phyloP scores from a whole-genome alignment of 2,888 invertebrate species.

The Drosophila testacea region DNA sequence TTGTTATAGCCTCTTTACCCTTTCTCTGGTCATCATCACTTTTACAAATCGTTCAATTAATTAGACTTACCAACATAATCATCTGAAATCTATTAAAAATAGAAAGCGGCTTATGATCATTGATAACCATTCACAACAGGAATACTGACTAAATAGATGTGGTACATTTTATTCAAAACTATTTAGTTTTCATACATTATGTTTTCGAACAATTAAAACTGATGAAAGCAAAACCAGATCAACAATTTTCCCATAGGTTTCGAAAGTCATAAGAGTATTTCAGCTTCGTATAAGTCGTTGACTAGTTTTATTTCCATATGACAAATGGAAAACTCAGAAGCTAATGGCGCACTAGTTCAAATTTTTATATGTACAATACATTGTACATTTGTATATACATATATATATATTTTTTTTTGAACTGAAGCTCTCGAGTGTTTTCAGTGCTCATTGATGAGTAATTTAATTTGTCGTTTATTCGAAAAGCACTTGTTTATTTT shows the following conservation, averaged over 20 bases:
- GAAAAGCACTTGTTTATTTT: slow-evolving; percentile 78
- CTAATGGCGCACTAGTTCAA: slow-evolving; percentile 27
- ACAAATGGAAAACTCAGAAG: slow-evolving; percentile 14
- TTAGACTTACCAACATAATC: too few species aligned
- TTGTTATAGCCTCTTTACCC: slow-evolving; percentile 26
- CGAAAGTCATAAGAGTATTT: slow-evolving; percentile 3
- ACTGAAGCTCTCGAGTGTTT: slow-evolving; percentile 32
- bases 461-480: slow-evolving; percentile 81
- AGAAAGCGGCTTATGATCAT: too few species aligned
- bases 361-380: background rate
- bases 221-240: background rate
- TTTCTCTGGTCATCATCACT: background rate
- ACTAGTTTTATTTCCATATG: background rate
- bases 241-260: background rate
- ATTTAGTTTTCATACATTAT: background rate
- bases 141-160: too few species aligned
- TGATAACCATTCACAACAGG: too few species aligned
- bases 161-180: background rate
- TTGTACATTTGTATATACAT: background rate
- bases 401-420: background rate
- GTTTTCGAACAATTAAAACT: too few species aligned
- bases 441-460: slow-evolving; percentile 69
- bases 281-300: background rate
- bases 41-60: background rate
- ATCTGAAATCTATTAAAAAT: too few species aligned